phyloP scores from a whole-genome alignment of 2,113 vertebrate genomes.

The Aramus guarauna region DNA sequence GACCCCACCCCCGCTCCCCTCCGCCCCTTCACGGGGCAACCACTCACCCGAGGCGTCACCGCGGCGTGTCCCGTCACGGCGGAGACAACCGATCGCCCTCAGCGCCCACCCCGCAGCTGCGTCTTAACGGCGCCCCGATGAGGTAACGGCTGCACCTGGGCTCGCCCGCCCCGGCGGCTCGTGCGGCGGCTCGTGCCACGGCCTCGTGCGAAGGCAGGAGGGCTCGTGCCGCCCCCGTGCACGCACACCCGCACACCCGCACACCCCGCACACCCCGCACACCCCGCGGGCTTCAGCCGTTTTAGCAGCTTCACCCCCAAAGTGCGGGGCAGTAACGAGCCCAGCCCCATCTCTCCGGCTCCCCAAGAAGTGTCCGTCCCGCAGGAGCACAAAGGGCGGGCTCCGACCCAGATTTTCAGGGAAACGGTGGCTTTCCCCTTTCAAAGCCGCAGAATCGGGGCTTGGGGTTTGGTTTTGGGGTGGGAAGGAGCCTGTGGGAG shows the following conservation, averaged over 20 bases:
- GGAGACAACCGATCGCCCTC: fast-evolving
- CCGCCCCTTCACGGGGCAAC: no score
- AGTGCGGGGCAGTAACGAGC: fast-evolving
- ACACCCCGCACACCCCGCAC: no score
- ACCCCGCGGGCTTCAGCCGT: not conserved
- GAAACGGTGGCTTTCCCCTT: not conserved
- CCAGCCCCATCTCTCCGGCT: fast-evolving
- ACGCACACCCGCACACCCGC: no score
- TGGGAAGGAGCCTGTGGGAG: not conserved
- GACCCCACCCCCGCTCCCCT: not conserved
- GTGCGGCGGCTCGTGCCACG: fast-evolving
- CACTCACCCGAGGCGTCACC: not conserved
- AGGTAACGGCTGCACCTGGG: not conserved
- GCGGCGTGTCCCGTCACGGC: fast-evolving
- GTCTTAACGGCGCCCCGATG: no score
- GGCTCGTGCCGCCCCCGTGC: no score
- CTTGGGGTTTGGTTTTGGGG: not conserved
- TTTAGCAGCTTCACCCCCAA: not conserved
- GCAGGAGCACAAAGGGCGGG: fast-evolving
- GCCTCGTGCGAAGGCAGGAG: not conserved
- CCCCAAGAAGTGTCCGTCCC: not conserved
- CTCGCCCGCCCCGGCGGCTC: not conserved
- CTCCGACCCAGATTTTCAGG: fast-evolving
- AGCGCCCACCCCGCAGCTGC: not conserved
- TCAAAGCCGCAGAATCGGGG: not conserved